Conservation (phyloP, 2,888 invertebrate species). For the Alloplasta piceator region DNA sequence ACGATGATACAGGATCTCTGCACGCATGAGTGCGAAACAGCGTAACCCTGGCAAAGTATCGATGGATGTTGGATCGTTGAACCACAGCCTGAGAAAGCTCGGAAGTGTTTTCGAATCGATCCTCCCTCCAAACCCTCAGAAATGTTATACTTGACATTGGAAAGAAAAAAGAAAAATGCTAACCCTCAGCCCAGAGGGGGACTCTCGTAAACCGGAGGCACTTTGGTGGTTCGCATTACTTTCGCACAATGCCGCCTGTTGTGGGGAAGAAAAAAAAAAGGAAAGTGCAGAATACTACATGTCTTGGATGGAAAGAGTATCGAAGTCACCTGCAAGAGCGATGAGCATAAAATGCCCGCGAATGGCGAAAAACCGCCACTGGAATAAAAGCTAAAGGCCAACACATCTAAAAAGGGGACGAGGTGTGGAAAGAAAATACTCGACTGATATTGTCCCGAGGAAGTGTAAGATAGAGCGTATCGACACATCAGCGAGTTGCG, state of each 20-base stretch:
- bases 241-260: constrained; percentile 55
- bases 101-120: constrained; percentile 23
- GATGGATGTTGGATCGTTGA: too few species aligned
- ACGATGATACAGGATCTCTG: too few species aligned
- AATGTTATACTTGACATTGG: constrained; percentile 64
- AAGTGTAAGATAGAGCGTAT: constrained; percentile 56
- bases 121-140: constrained; percentile 45
- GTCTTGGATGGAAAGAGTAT: constrained; percentile 24
- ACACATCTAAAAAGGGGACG: constrained; percentile 1
- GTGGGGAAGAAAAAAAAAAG: constrained; percentile 25
- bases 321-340: constrained; percentile 21
- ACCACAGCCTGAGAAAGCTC: constrained; percentile 11
- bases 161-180: constrained; percentile 63
- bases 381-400: constrained; percentile 11
- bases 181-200: constrained; percentile 55
- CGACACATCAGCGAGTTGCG: constrained; percentile 46
- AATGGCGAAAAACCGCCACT: constrained; percentile 14
- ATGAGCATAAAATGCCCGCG: constrained; percentile 30
- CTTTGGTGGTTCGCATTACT: constrained; percentile 68
- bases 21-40: neutral
- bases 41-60: too few species aligned
- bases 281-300: constrained; percentile 35
- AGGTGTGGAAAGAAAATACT: constrained; percentile 25
- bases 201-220: constrained; percentile 62
- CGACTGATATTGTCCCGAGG: constrained; percentile 26